Percentiles rank a stretch among this genome's conserved stretches.
phyloP scores from a whole-genome alignment of 2,888 invertebrate genomes.

The Eutolmus rufibarbis region DNA sequence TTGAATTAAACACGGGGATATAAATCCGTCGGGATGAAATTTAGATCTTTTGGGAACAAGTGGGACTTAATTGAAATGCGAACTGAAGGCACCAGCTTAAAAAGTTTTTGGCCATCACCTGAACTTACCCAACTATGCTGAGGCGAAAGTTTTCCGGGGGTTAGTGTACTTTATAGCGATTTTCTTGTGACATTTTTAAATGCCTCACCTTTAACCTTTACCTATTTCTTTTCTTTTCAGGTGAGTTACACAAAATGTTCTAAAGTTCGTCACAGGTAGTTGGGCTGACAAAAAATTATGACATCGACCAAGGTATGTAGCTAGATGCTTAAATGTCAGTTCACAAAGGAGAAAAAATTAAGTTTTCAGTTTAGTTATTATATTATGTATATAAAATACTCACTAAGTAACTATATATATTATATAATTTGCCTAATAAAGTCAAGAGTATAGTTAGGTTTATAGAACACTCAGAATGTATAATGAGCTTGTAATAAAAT shows the following conservation, averaged over 20 bases:
- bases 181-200: background rate
- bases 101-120: background rate
- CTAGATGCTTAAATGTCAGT: background rate
- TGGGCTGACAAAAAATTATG: background rate
- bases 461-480: too few species aligned
- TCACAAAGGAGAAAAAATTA: too few species aligned
- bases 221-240: background rate
- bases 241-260: background rate
- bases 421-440: too few species aligned
- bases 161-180: background rate
- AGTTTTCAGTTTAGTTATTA: too few species aligned
- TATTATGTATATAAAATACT: too few species aligned
- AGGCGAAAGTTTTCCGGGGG: background rate
- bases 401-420: too few species aligned
- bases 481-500: too few species aligned
- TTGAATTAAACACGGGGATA: background rate
- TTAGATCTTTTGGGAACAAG: background rate
- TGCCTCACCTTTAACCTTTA: background rate
- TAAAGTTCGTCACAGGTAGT: background rate
- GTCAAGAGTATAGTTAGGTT: too few species aligned
- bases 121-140: background rate
- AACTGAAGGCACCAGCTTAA: background rate
- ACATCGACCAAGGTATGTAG: background rate
- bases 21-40: background rate
- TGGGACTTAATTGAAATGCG: background rate